Base-by-base conservation (phyloP, 2,113 vertebrate genomes). In the Carassius gibelio region DNA sequence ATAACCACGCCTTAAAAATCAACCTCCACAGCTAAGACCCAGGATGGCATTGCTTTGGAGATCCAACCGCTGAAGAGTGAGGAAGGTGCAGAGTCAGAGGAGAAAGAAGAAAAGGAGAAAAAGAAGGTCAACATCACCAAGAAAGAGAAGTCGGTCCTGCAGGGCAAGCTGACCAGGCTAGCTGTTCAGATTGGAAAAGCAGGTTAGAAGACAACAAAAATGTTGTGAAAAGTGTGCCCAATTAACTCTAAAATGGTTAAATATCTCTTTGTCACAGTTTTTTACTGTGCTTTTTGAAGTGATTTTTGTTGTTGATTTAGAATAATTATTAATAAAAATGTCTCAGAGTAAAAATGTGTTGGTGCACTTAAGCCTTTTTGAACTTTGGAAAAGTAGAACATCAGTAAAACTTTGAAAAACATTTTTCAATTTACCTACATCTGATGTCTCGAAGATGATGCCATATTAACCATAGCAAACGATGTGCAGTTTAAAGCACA, bases 101-200 rank as follows among this genome's bases (percentile, higher is more conserved):
- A 93, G 92, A 97, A 97, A 90, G 94, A 94, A 30, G 92, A 98
- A 87, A 98, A 98, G 88, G 96, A 96, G 90, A 96, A 93, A 88
- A 98, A 97, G 94, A 95, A 95, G 59, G 92, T 94, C 86, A 98
- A 96, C 55, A 92, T 96, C 38, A 96, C 96, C 72, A 99, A 98
- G 91, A 99, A 99, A 90, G 98, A 99, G 92, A 99, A 99, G 91
- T 99, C 98, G 0, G 98, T 99, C 89, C 95, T 99, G 36, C 98
- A 99, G 89, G 97, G 98, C 83, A 99, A 99, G 91, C 96, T 99
- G 80, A 99, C 98, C 0, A 94, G 95, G 50, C 89, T 99, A 92
- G 97, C 98, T 0, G 96, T 99, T 9, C 97, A 98, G 95, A 99
- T 99, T 0, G 98, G 98, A 87, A 99, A 99, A 91, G 97, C 97